A percentile compares a stretch with the other conserved stretches of the same genome.
phyloP scores from a whole-genome alignment of 2,888 invertebrate genomes.

The Drosophila hawaiiensis region DNA sequence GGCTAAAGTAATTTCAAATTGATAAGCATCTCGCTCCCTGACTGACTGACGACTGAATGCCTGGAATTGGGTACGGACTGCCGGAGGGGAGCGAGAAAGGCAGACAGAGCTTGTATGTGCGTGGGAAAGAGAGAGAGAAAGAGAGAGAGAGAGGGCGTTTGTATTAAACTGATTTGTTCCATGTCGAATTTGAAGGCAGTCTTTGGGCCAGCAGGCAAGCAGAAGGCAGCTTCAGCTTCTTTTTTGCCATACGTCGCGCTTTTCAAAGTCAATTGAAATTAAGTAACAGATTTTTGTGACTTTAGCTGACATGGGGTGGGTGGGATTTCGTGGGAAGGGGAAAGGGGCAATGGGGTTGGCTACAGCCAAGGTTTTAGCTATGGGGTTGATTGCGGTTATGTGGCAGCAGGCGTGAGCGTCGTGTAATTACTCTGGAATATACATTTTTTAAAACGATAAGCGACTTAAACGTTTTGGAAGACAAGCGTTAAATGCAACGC shows the following conservation, averaged over 20 bases:
- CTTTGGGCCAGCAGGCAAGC: constrained; percentile 9
- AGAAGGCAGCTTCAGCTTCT: constrained; percentile 14
- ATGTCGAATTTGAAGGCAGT: constrained; percentile 54
- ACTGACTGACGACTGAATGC: constrained; percentile 42
- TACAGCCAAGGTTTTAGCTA: not conserved
- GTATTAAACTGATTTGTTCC: constrained; percentile 78
- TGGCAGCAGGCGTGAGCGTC: constrained; percentile 6
- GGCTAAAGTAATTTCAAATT: constrained; percentile 81
- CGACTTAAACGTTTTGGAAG: not conserved
- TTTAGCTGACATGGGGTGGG: constrained; percentile 11
- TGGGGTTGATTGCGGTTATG: constrained; percentile 1
- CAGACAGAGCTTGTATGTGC: not conserved
- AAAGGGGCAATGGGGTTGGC: not conserved
- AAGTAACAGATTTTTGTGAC: constrained; percentile 77
- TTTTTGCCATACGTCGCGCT: constrained; percentile 65
- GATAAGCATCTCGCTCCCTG: constrained; percentile 78
- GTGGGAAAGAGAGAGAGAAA: not conserved
- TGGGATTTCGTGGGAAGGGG: not conserved
- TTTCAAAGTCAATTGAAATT: constrained; percentile 81
- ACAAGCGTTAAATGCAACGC: not conserved
- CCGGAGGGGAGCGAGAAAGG: not conserved
- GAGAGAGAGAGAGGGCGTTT: constrained; percentile 8
- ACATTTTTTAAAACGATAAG: not conserved
- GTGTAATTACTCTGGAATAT: constrained; percentile 23
- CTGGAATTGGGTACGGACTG: constrained; percentile 14